Evolutionary conservation across 2,113 vertebrate genomes (phyloP).

Genomic region (Bubo bubo): DNA sequence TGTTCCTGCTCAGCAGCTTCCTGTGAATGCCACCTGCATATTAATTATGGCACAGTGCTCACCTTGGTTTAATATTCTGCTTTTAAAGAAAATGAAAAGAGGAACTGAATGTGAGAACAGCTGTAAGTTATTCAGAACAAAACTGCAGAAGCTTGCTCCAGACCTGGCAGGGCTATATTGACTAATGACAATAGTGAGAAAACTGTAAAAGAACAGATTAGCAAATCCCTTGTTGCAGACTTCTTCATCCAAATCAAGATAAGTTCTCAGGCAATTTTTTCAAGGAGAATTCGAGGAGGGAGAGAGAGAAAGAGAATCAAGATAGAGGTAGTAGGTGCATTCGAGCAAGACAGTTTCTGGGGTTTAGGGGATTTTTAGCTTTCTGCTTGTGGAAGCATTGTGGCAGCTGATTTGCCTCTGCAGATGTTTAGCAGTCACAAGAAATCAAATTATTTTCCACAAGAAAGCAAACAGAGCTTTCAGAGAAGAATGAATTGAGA

Average conservation of each 20-base stretch:
- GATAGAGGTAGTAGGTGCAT: background rate
- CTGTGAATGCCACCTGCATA: conserved; percentile 1
- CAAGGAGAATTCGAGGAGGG: conserved; percentile 38
- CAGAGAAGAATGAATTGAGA: background rate
- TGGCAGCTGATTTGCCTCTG: conserved; percentile 25
- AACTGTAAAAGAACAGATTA: conserved; percentile 48
- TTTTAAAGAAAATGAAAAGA: conserved; percentile 30
- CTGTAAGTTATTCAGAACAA: conserved; percentile 35
- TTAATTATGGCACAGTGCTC: background rate
- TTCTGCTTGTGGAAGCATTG: conserved; percentile 1
- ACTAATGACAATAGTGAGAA: conserved; percentile 9
- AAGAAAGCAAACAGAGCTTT: background rate
- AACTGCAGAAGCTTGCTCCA: conserved; percentile 30
- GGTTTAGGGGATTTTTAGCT: background rate
- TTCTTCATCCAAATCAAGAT: conserved; percentile 35
- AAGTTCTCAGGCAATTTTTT: conserved; percentile 19
- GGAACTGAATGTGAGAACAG: conserved; percentile 1
- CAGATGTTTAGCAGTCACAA: conserved; percentile 33
- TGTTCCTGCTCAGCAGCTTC: background rate
- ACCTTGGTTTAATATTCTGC: conserved; percentile 38
- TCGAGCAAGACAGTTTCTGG: background rate
- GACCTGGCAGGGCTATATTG: conserved; percentile 1
- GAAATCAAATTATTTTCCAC: conserved; percentile 23
- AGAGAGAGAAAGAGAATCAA: background rate
- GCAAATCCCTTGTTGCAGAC: background rate